Base-by-base conservation (phyloP, 2,888 invertebrate genomes). In the Sepiola atlantica region DNA sequence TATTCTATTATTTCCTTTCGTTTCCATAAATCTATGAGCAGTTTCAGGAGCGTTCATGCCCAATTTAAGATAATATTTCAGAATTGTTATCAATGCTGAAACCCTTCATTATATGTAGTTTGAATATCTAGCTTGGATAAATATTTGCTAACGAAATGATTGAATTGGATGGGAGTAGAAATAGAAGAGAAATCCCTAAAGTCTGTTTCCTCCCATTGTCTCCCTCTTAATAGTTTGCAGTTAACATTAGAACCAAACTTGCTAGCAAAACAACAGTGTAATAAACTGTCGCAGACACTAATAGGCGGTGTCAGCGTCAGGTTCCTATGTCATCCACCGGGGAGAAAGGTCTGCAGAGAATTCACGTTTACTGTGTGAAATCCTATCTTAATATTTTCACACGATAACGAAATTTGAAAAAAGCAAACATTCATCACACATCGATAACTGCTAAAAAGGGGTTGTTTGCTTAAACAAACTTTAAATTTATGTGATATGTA, bases 341-440 rank as follows among this genome's bases (percentile, higher is more conserved):
- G 32, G 32, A 77, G 32, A 77, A n/a, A n/a, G 16, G n/a, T 77
- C 16, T 32, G 77, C 16, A n/a, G 77, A 77, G 77, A 77, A 77
- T 77, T 77, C 77, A n/a, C 12, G n/a, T 77, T 77, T 16, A 77
- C n/a, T 77, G 77, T 77, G 77, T 77, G 77, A 77, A 77, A 77
- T 77, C n/a, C 77, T 32, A 77, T 77, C 32, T 77, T 77, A 77
- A 77, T 77, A 77, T 77, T 77, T 77, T 77, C 77, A 77, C 77
- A 77, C 77, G 77, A 77, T 32, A 32, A n/a, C 77, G 16, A 77
- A 8, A 32, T 77, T n/a, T n/a, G 4, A 77, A 77, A 14, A n/a
- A 32, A 77, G 77, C n/a, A 77, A 77, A n/a, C 32, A 77, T 77
- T 77, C 77, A 77, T 77, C 77, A 77, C 32, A 77, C 12, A 61